Percentiles rank a stretch among this genome's conserved stretches.
Conservation (phyloP, 2,888 invertebrate genomes). For the Callinectes sapidus region DNA sequence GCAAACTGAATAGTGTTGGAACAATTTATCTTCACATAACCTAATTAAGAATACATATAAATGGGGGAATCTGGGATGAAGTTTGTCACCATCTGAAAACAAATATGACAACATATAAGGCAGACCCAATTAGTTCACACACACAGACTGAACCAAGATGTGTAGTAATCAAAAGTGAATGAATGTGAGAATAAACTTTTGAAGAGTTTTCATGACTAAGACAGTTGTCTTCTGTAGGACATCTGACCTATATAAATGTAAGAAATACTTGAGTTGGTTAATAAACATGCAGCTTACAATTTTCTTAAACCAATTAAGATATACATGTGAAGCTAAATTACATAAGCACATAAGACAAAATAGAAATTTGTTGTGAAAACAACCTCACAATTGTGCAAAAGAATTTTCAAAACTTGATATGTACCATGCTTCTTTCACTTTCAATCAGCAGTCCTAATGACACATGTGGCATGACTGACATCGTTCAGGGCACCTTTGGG, state of each 20-base stretch:
- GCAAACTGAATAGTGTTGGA: neutral
- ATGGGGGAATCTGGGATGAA: constrained; percentile 26
- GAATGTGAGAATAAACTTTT: neutral
- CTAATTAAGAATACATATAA: neutral
- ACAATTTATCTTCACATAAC: neutral
- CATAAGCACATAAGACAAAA: neutral
- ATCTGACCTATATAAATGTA: constrained; percentile 42
- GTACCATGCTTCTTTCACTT: neutral
- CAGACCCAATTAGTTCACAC: neutral
- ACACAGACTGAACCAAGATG: constrained; percentile 15
- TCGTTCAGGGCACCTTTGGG: neutral
- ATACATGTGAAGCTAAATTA: neutral
- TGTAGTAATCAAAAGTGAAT: neutral
- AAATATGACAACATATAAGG: constrained; percentile 29
- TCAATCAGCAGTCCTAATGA: neutral
- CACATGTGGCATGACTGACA: neutral
- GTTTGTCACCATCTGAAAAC: constrained; percentile 43
- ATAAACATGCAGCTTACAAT: constrained; percentile 37
- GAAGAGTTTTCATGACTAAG: neutral
- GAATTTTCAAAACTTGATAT: neutral
- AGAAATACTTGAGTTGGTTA: constrained; percentile 34
- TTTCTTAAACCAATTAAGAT: neutral
- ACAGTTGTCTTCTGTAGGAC: constrained; percentile 14
- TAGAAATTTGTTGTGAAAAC: neutral
- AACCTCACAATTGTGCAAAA: neutral